Evolutionary conservation across 2,888 invertebrate species (phyloP), one percentile per base, ranked within the genome.

Genomic region (Platerodrilus igneus): DNA sequence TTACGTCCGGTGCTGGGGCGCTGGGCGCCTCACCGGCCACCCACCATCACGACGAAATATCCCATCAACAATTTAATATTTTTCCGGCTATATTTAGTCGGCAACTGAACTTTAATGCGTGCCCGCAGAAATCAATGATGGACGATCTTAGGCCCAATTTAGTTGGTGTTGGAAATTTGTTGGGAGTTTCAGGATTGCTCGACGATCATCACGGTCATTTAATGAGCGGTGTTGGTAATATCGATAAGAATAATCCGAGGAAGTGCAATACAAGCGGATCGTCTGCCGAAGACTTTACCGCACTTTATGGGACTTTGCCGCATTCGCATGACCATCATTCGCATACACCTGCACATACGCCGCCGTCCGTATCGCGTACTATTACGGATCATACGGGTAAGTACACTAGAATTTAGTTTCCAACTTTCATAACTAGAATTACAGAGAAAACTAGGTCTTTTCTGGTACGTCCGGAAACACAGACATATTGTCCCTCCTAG

Each of bases 61-160:
- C 75, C 56, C 81, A 81, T 50, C 86, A 87, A 66, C 88, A 88
- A 73, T 89, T 89, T 75, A 89, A 89, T 75, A 90, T 90, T 62
- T 89, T 90, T 70, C 89, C 89, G 58, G 89, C 89, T 45, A 89
- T 89, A 66, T 90, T 90, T 70, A 88, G 88, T 73, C 76, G 89
- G 49, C 89, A 90, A 70, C 76, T 90, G 56, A 89, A 89, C 69
- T 89, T 89, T 69, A 76, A 80, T 56, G 70, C 78, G 44, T 78
- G 81, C 42, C 77, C 77, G 41, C 81, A 83, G 16, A 86, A 86
- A 64, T 60, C 66, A 13, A 80, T 88, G 66, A 89, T 89, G 89
- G 89, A 89, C 64, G 89, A 89, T 63, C 71, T 89, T 53, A 72
- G 89, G 64, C 89, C 89, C 32, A 88, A 88, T 68, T 70, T 89